Evolutionary conservation across 2,797 vertebrate genomes (phyloP), one percentile per base, ranked within the genome.

Genomic region (Carcharodon carcharias): DNA sequence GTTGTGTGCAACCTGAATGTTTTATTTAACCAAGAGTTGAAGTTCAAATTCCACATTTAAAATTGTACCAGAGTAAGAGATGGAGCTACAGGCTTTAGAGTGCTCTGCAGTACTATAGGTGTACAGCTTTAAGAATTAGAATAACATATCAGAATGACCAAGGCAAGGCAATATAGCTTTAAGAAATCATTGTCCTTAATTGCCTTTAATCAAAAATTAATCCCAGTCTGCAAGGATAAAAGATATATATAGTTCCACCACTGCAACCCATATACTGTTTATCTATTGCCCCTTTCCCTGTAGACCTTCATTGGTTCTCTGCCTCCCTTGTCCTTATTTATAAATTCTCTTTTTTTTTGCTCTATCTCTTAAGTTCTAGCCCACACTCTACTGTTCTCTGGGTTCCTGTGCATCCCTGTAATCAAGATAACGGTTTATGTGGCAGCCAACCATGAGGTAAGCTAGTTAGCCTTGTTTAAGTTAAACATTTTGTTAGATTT

Each of bases 401-500:
- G 21, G n/a, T 45, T 93, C 65, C 65, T 50, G 23, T 71, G 93
- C 45, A 95, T 95, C 31, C 50, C 69, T 73, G 67, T 35, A 94
- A 56, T 95, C 40, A 35, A 73, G 28, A 95, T 56, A 77, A 95
- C 56, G 69, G 31, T 71, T 54, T 71, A 54, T 28, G 12, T 26
- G 69, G 45, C 67, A 95, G 93, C 45, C 35, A 56, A 35, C 31
- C 18, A 21, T 28, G 54, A 54, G 69, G 45, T 35, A 95, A 77
- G 12, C n/a, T 67, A 95, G 92, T 50, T 69, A 95, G 58, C 50
- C 31, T 56, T 73, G 71, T 35, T 95, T 95, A 40, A 95, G 45
- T 56, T 50, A 95, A 95, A 77, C 35, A 95, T 95, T 95, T 95
- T 35, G 69, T 77, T 77, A 35, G 45, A n/a, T 77, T 35, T 77